Base-by-base conservation (phyloP, 2,113 vertebrate species). In the Hylia prasina region DNA sequence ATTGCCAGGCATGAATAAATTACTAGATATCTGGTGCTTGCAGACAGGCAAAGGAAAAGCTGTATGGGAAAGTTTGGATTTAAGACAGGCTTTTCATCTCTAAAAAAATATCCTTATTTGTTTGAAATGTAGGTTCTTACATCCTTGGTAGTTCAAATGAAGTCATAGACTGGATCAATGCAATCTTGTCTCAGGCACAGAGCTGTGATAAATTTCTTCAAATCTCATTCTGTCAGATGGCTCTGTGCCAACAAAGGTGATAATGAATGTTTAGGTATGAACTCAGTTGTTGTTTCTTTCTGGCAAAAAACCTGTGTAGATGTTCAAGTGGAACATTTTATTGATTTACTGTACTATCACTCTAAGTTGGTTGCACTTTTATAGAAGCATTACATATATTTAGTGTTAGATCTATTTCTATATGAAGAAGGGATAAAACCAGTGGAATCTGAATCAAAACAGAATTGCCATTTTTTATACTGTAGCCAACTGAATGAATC, bases 1-100 rank as follows among this genome's bases (percentile, higher is more conserved):
- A 87, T 84, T 89, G 69, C 44, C 45, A 90, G 53, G 24, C 82
- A 90, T 93, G 92, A 94, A 94, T 89, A 92, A 89, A 96, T 94
- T 89, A 57, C 65, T 79, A 80, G 39, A 72, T 95, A 94, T 94
- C 82, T 93, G 33, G 33, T 90, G 88, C 60, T 44, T 83, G 86
- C 79, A 94, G 85, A 88, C 60, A 94, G 40, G 64, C 48, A 92
- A 83, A 95, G 40, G 37, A 77, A 88, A 87, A 88, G 35, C 40
- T 95, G n/a, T 54, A 82, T 68, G 56, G n/a, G 64, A 78, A 90
- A 75, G 12, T 37, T 40, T 96, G 90, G 40, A 92, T 95, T 94
- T 93, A 72, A 92, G 64, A 79, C 39, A 69, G 19, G 30, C 28
- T 50, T 75, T 89, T 87, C 1, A 61, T 48, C 68, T 96, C 50